Evolutionary conservation across 2,797 vertebrate species (phyloP), one percentile per base, ranked within the genome.

Genomic region (Acanthornis magna): DNA sequence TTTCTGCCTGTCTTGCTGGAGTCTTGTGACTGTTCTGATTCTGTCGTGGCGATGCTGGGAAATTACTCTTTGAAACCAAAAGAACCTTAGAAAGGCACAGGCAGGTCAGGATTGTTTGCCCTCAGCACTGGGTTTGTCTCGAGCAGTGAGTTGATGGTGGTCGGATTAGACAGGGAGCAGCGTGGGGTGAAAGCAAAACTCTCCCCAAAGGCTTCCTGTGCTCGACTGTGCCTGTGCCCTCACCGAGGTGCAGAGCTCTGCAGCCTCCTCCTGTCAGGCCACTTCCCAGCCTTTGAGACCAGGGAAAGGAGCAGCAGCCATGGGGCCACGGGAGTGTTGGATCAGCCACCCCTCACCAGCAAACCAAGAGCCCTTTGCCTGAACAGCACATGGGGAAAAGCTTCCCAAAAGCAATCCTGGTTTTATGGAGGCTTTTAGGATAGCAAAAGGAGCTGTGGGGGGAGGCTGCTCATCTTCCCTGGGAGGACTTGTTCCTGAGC

Each of bases 1-100:
- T 77, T 95, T 93, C 91, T 82, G 77, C 75, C 81, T 85, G 77
- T 85, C 92, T 87, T 91, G 57, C 68, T 70, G 57, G 62, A 91
- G 55, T 40, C 61, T 85, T 71, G 38, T 10, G 63, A 40, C 53
- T 93, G 88, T n/a, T 95, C 94, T 94, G 77, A 93, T 92, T 94
- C 86, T 96, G 93, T 89, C 42, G 0, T 45, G 83, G 77, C 0
- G 0, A 79, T 82, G 62, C 77, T 93, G 70, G 74, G 48, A 90
- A 85, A 86, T 75, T 72, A 53, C 34, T 91, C 53, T 87, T 63
- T 71, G 55, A 94, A 94, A 60, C 29, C 11, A 55, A 19, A 81
- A 85, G 32, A 85, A 40, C 51, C 45, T 93, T 63, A 67, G 80
- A 82, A 91, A 93, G 74, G 83, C 63, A 60, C 8, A 26, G 77